These are phyloP conservation scores for Heliothis subflexa DNA, from an alignment of 1,140 invertebrate species.

Conservation along the genomic window DNA sequence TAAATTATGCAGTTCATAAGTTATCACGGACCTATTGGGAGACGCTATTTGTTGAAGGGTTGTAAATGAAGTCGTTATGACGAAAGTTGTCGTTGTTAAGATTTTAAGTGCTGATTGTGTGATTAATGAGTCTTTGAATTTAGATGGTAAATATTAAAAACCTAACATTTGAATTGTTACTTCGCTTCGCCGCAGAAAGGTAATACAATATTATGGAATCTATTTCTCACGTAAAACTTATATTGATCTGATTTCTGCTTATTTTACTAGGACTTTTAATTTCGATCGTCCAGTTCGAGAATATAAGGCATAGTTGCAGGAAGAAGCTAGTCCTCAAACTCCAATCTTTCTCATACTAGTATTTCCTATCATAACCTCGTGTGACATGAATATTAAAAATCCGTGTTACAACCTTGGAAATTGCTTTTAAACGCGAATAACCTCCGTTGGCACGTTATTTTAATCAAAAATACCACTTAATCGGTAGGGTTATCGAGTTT, in stretches of 20 bases:
- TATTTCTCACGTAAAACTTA: too few species aligned
- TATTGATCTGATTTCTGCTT: too few species aligned
- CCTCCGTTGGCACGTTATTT: slow-evolving; percentile 22
- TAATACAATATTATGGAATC: too few species aligned
- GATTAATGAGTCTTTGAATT: not conserved
- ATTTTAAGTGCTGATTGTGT: not conserved
- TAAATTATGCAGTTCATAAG: slow-evolving; percentile 31
- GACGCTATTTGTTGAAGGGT: not conserved
- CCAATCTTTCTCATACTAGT: not conserved
- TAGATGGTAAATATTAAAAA: too few species aligned
- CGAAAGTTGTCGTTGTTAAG: not conserved
- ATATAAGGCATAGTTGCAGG: too few species aligned
- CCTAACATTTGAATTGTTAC: too few species aligned
- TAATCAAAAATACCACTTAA: slow-evolving; percentile 5
- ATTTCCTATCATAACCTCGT: slow-evolving; percentile 2
- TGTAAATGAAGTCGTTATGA: not conserved
- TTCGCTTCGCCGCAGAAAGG: too few species aligned
- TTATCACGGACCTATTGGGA: slow-evolving; percentile 26
- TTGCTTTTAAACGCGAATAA: slow-evolving; percentile 38
- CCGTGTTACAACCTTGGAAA: slow-evolving; percentile 26
- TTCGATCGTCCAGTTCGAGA: too few species aligned
- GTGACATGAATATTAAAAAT: slow-evolving; percentile 44
- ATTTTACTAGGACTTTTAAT: too few species aligned
- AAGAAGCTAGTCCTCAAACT: not conserved
- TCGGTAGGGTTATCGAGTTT: too few species aligned